A percentile compares a stretch with the other conserved stretches of the same genome.
Conservation (phyloP, 2,797 vertebrate genomes). For the Phalanger gymnotis region DNA sequence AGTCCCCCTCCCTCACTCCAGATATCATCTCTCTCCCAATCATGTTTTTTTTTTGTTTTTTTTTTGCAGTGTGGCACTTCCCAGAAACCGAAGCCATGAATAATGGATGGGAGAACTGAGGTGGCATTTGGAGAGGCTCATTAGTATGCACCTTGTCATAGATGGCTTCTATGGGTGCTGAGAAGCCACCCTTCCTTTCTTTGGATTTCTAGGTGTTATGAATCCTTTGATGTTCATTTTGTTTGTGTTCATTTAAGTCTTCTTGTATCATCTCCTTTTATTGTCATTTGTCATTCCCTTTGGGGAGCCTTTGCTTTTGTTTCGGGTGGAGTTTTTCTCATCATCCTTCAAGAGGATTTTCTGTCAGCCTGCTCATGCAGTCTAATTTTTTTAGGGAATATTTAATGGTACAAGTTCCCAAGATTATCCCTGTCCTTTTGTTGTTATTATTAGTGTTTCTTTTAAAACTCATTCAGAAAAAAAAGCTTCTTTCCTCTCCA, state of each 20-base stretch:
- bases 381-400: conserved; percentile 67
- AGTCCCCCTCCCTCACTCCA: conserved; percentile 20
- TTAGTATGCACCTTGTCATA: conserved; percentile 79
- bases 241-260: conserved; percentile 67
- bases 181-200: conserved; percentile 69
- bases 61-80: conserved; percentile 63
- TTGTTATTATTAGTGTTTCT: not conserved
- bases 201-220: conserved; percentile 70
- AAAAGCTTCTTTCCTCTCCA: conserved; percentile 14
- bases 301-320: conserved; percentile 74
- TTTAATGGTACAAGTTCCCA: not conserved
- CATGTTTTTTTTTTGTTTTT: conserved; percentile 50
- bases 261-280: conserved; percentile 71
- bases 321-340: conserved; percentile 64
- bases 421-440: not conserved
- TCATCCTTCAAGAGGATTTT: conserved; percentile 73
- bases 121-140: conserved; percentile 69
- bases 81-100: conserved; percentile 77
- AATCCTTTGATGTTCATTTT: conserved; percentile 68
- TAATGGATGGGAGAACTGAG: conserved; percentile 79
- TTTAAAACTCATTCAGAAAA: not conserved
- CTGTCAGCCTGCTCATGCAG: conserved; percentile 64
- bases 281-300: conserved; percentile 81
- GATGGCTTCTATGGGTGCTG: conserved; percentile 65
- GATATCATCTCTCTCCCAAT: conserved; percentile 68